phyloP scores from a whole-genome alignment of 2,888 invertebrate species.

The Spilarctia lutea region DNA sequence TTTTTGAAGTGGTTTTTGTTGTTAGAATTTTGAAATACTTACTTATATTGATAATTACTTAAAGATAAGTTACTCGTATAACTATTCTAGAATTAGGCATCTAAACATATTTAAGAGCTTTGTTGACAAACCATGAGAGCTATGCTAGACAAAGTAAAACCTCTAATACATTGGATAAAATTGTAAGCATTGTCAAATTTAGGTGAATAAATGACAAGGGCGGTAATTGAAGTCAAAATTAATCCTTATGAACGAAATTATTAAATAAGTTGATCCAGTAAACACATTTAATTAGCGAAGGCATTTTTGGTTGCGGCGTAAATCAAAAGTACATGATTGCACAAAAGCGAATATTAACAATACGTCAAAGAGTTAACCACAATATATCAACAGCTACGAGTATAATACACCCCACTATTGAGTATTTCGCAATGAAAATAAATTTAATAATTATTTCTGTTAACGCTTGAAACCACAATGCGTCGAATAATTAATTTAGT shows the following conservation, averaged over 20 bases:
- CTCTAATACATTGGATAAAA: background rate
- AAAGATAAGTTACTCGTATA: background rate
- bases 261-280: conserved; percentile 3
- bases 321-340: conserved; percentile 23
- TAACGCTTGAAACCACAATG: conserved; percentile 40
- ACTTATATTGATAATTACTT: background rate
- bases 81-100: background rate
- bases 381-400: conserved; percentile 35
- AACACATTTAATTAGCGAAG: conserved; percentile 13
- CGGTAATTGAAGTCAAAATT: background rate
- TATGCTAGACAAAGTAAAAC: background rate
- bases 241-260: background rate
- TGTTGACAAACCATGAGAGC: background rate
- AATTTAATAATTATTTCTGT: conserved; percentile 43
- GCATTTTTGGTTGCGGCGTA: conserved; percentile 14
- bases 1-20: no score
- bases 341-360: conserved; percentile 21
- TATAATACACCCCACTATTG: conserved; percentile 40
- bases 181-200: background rate
- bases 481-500: conserved; percentile 41
- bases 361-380: conserved; percentile 19
- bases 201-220: background rate
- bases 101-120: background rate
- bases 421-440: conserved; percentile 41
- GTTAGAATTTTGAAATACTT: background rate